Evolutionary conservation across 2,888 invertebrate species (phyloP).

Genomic region (Acanthosepion pharaonis): DNA sequence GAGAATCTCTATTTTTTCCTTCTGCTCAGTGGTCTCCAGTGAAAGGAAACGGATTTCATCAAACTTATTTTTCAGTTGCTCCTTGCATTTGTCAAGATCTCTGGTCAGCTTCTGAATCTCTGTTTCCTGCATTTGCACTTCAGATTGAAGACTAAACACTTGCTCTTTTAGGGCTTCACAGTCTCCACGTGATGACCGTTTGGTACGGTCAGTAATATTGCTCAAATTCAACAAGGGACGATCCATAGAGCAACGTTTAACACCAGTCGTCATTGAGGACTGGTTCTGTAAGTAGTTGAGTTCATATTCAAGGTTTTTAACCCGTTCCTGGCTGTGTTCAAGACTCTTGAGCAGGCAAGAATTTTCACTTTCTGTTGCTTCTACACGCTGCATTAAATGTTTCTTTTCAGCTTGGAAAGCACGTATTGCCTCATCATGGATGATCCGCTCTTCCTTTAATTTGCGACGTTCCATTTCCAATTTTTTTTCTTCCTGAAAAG

Average conservation of each 20-base stretch:
- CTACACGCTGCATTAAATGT: background rate
- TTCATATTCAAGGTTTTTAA: background rate
- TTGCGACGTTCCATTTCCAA: background rate
- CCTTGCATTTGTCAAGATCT: background rate
- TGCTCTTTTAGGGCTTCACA: background rate
- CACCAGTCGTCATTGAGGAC: background rate
- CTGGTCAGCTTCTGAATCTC: background rate
- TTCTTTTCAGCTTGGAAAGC: background rate
- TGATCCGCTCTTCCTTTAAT: background rate
- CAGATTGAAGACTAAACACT: background rate
- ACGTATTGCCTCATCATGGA: background rate
- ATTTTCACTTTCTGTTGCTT: background rate
- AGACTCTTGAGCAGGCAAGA: background rate
- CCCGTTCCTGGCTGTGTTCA: background rate
- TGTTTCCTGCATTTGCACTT: background rate
- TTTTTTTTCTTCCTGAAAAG: background rate
- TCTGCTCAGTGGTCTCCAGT: background rate
- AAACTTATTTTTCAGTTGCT: background rate
- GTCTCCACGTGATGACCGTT: background rate
- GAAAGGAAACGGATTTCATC: slow-evolving; percentile 12
- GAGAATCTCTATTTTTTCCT: background rate
- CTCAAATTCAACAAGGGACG: background rate
- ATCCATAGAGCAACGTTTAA: background rate
- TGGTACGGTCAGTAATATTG: background rate
- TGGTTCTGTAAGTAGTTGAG: background rate